phyloP scores from a whole-genome alignment of 2,888 invertebrate species.

The Plutella xylostella region DNA sequence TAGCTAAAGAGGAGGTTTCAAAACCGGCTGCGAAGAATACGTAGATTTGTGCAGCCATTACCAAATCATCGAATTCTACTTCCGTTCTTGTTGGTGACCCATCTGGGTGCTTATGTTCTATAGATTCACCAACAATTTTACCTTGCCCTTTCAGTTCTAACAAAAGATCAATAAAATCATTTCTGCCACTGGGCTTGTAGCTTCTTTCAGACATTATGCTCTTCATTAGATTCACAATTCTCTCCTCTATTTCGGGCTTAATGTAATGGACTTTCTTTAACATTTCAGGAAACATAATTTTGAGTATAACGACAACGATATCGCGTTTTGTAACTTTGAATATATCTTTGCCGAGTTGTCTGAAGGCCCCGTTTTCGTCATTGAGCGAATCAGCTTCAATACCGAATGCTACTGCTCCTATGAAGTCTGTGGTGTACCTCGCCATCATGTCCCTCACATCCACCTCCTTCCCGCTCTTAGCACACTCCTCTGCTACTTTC shows the following conservation, averaged over 20 bases:
- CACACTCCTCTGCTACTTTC: constrained; percentile 19
- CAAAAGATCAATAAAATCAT: constrained; percentile 22
- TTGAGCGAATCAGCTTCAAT: constrained; percentile 27
- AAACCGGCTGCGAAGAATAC: constrained; percentile 56
- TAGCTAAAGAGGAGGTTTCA: constrained; percentile 53
- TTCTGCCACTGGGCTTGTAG: constrained; percentile 29
- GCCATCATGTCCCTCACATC: constrained; percentile 30
- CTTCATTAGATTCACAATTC: constrained; percentile 23
- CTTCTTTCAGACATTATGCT: constrained; percentile 32
- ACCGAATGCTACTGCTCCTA: constrained; percentile 31
- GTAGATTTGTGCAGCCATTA: constrained; percentile 39
- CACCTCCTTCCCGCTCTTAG: constrained; percentile 19
- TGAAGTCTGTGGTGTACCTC: constrained; percentile 31
- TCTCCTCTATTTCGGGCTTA: constrained; percentile 20
- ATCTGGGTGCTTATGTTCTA: constrained; percentile 26
- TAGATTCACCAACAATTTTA: constrained; percentile 35
- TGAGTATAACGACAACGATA: constrained; percentile 19
- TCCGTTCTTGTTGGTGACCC: constrained; percentile 31
- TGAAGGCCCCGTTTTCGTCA: constrained; percentile 26
- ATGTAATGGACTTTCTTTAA: constrained; percentile 21
- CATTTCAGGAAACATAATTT: constrained; percentile 22
- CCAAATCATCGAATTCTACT: constrained; percentile 30
- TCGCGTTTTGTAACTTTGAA: constrained; percentile 21
- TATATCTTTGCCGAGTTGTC: constrained; percentile 22
- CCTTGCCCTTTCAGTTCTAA: constrained; percentile 31